These are phyloP conservation scores for Sylvicapra grimmia DNA, from an alignment of 2,113 vertebrate species.

Conservation along the genomic window DNA sequence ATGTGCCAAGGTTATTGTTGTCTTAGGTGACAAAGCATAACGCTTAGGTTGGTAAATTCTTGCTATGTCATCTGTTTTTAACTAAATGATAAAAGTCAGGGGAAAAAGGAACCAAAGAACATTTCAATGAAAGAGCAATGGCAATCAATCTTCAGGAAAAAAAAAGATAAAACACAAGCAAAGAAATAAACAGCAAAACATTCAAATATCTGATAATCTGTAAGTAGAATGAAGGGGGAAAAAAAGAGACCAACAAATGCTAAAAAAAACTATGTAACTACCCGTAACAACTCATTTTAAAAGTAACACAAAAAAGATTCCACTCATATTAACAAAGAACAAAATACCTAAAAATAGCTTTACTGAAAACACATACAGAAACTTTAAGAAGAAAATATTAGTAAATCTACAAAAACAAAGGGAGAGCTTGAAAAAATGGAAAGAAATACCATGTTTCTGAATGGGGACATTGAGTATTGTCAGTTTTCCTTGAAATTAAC, in stretches of 20 bases:
- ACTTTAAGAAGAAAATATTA: neutral
- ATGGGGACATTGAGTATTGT: neutral
- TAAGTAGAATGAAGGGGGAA: neutral
- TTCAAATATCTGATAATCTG: neutral
- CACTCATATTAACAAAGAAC: neutral
- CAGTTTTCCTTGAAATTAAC: neutral
- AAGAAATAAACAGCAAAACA: neutral
- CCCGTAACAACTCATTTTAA: neutral
- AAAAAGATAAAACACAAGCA: neutral
- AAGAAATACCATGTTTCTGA: neutral
- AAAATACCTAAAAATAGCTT: neutral
- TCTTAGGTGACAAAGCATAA: slow-evolving; percentile 83
- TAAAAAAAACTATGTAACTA: neutral
- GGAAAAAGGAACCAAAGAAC: neutral
- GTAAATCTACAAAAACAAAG: neutral
- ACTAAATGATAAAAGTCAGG: slow-evolving; percentile 45
- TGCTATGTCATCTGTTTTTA: slow-evolving; percentile 93
- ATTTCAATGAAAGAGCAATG: slow-evolving; percentile 10
- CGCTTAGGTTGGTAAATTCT: slow-evolving; percentile 92
- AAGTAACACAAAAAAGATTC: neutral
- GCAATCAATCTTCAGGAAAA: neutral
- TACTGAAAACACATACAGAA: neutral
- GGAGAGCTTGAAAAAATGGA: neutral
- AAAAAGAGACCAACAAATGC: neutral
- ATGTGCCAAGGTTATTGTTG: slow-evolving; percentile 82